phyloP scores from a whole-genome alignment of 2,797 vertebrate genomes.

The Scleropages formosus region DNA sequence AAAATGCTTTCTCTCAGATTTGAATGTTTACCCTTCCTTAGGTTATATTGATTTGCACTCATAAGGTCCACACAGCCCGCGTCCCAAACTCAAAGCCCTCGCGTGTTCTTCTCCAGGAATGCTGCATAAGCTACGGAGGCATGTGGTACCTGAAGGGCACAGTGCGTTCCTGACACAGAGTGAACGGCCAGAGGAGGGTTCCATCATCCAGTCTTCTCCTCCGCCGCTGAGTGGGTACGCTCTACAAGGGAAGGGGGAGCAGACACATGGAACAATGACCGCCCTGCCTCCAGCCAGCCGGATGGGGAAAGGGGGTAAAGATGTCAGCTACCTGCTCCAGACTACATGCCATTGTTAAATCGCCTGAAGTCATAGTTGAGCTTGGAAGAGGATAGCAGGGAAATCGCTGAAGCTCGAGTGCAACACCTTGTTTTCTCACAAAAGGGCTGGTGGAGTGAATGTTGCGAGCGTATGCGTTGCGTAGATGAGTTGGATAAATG shows the following conservation, averaged over 20 bases:
- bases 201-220: slow-evolving; percentile 41
- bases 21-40: neutral
- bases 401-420: slow-evolving; percentile 28
- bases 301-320: slow-evolving; percentile 37
- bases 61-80: no score
- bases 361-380: slow-evolving; percentile 42
- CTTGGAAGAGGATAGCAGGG: slow-evolving; percentile 32
- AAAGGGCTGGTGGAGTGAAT: slow-evolving; percentile 42
- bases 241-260: slow-evolving; percentile 36
- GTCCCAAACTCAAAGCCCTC: neutral
- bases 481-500: slow-evolving; percentile 13
- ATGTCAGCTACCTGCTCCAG: slow-evolving; percentile 40
- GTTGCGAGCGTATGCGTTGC: neutral
- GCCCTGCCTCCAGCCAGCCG: slow-evolving; percentile 37
- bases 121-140: slow-evolving; percentile 86
- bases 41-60: no score
- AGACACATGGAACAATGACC: slow-evolving; percentile 52
- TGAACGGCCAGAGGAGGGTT: slow-evolving; percentile 26
- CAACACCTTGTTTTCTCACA: slow-evolving; percentile 35
- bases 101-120: slow-evolving; percentile 75
- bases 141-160: slow-evolving; percentile 99
- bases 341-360: slow-evolving; percentile 47
- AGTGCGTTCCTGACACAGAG: slow-evolving; percentile 85
- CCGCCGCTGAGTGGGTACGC: slow-evolving; percentile 52
- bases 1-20: neutral